Evolutionary conservation across 2,888 invertebrate genomes (phyloP).

Genomic region (Abrostola tripartita): DNA sequence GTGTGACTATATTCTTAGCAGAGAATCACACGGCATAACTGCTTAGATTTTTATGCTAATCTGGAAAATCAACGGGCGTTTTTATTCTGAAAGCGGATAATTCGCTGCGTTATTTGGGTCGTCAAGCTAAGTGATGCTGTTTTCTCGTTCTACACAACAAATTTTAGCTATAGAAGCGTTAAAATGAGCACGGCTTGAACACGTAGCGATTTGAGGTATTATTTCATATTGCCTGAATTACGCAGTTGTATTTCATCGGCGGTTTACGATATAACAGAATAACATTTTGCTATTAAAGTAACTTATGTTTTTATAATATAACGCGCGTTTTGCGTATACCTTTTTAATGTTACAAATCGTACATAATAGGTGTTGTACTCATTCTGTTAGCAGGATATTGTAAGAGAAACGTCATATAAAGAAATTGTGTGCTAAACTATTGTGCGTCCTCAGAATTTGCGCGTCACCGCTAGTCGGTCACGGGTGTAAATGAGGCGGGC

Average conservation of each 20-base stretch:
- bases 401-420: constrained; percentile 24
- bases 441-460: constrained; percentile 26
- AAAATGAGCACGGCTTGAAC: constrained; percentile 11
- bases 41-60: constrained; percentile 47
- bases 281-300: constrained; percentile 20
- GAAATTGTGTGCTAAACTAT: constrained; percentile 22
- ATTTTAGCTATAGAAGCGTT: constrained; percentile 20
- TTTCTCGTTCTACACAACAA: constrained; percentile 43
- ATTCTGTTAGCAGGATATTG: constrained; percentile 18
- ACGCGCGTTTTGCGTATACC: constrained; percentile 9
- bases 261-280: constrained; percentile 7
- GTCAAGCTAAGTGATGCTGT: constrained; percentile 30
- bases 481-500: constrained; percentile 25
- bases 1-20: constrained; percentile 26
- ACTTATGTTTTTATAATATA: constrained; percentile 30
- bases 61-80: constrained; percentile 48
- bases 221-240: constrained; percentile 13
- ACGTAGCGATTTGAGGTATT: constrained; percentile 6
- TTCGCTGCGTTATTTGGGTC: constrained; percentile 37
- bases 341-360: constrained; percentile 20
- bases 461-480: constrained; percentile 44
- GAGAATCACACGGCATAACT: constrained; percentile 26
- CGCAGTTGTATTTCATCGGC: constrained; percentile 9
- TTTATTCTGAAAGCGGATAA: constrained; percentile 47
- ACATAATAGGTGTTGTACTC: constrained; percentile 18